These are phyloP conservation scores for Drosophila arawakana DNA, from an alignment of 1,140 invertebrate genomes.

Conservation along the genomic window DNA sequence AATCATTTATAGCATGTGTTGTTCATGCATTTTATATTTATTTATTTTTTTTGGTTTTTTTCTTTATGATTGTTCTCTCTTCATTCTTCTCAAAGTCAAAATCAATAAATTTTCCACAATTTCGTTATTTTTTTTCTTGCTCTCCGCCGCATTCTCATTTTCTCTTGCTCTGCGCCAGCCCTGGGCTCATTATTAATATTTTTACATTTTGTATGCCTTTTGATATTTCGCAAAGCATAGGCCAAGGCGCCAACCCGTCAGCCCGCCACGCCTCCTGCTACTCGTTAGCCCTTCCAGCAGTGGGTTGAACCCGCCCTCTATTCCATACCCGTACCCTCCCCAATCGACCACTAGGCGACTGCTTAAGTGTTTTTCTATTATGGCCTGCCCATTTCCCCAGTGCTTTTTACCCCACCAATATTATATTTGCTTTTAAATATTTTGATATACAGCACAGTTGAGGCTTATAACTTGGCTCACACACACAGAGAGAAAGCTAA, in stretches of 20 bases:
- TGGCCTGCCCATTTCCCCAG: slow-evolving; percentile 48
- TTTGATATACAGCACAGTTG: slow-evolving; percentile 79
- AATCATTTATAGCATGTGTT: slow-evolving; percentile 47
- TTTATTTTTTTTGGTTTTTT: slow-evolving; percentile 16
- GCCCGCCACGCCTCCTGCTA: background rate
- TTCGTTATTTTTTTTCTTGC: slow-evolving; percentile 24
- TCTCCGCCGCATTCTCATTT: slow-evolving; percentile 30
- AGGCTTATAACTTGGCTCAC: slow-evolving; percentile 58
- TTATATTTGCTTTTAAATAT: slow-evolving; percentile 84
- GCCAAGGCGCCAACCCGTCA: slow-evolving; percentile 28
- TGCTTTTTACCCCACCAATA: slow-evolving; percentile 62
- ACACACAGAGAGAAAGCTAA: background rate
- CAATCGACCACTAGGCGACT: slow-evolving; percentile 44
- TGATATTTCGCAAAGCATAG: slow-evolving; percentile 63
- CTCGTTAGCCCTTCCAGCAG: background rate
- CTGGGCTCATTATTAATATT: slow-evolving; percentile 67
- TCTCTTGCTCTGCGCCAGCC: slow-evolving; percentile 27
- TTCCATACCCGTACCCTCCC: slow-evolving; percentile 5
- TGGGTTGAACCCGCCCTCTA: background rate
- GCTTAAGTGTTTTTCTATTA: slow-evolving; percentile 82
- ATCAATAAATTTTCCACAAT: slow-evolving; percentile 61
- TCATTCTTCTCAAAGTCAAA: slow-evolving; percentile 44
- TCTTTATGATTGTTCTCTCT: slow-evolving; percentile 18
- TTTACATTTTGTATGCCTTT: slow-evolving; percentile 77
- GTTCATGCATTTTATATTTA: slow-evolving; percentile 30